These are phyloP conservation scores for Prenolepis imparis DNA, from an alignment of 2,888 invertebrate genomes.

Conservation along the genomic window DNA sequence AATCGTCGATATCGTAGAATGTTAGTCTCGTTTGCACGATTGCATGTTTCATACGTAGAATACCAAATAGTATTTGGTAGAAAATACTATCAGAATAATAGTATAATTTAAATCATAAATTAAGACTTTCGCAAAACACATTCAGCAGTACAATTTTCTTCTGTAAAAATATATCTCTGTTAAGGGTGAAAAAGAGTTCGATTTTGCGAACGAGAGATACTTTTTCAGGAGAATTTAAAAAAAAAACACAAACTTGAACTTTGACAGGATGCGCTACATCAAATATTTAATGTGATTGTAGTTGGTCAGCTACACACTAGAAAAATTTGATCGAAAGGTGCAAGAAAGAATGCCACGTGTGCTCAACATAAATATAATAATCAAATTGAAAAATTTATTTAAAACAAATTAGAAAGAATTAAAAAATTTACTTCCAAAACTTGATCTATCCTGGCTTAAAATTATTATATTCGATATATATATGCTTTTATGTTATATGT, in stretches of 20 bases:
- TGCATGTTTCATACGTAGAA: constrained; percentile 1
- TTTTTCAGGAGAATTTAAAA: constrained; percentile 21
- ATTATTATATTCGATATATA: constrained; percentile 54
- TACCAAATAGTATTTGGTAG: background rate
- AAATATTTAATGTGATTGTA: constrained; percentile 76
- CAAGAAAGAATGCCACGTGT: constrained; percentile 76
- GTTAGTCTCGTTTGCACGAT: background rate
- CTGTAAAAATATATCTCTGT: background rate
- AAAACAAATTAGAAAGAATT: constrained; percentile 25
- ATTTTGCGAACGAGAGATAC: constrained; percentile 11
- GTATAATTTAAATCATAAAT: constrained; percentile 15
- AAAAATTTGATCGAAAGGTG: constrained; percentile 67
- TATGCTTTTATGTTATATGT: constrained; percentile 26
- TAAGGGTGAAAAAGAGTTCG: background rate
- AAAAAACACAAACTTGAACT: background rate
- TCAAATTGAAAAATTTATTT: constrained; percentile 25
- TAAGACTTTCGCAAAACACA: background rate
- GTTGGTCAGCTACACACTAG: constrained; percentile 72
- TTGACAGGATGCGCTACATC: constrained; percentile 75
- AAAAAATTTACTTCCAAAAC: constrained; percentile 34
- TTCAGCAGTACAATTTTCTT: background rate
- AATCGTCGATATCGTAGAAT: background rate
- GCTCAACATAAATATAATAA: constrained; percentile 44
- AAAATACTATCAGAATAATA: background rate
- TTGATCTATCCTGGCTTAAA: constrained; percentile 58